Conservation (phyloP, 2,888 invertebrate genomes). For the Zygothrica quintamaculata region DNA sequence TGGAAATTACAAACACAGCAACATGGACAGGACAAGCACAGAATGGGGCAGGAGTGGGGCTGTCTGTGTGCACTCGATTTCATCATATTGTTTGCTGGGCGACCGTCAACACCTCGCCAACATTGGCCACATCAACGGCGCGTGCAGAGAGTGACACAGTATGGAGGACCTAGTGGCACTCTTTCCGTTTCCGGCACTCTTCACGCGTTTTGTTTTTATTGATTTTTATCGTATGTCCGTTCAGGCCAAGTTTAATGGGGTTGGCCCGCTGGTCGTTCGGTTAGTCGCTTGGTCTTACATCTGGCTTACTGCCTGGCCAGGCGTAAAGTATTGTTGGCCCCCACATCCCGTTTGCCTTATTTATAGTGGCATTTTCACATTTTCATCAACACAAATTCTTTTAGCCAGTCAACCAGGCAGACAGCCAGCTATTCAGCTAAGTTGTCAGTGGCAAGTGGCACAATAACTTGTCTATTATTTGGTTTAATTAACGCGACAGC, state of each 20-base stretch:
- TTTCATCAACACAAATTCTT: constrained; percentile 69
- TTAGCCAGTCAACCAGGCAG: constrained; percentile 39
- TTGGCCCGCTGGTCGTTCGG: too few species aligned
- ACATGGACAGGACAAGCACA: constrained; percentile 16
- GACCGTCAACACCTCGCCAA: constrained; percentile 25
- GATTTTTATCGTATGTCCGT: constrained; percentile 55
- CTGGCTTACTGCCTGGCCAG: constrained; percentile 42
- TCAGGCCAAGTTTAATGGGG: too few species aligned
- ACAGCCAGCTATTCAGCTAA: constrained; percentile 16
- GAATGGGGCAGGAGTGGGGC: constrained; percentile 1
- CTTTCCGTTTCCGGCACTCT: constrained; percentile 42
- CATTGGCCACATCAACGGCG: constrained; percentile 33
- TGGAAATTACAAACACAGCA: constrained; percentile 69
- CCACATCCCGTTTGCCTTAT: constrained; percentile 31
- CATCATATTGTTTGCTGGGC: constrained; percentile 41
- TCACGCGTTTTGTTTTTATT: constrained; percentile 65
- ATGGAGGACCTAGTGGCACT: constrained; percentile 8
- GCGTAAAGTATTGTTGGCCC: constrained; percentile 31
- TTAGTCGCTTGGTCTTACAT: too few species aligned
- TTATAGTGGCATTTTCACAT: constrained; percentile 64
- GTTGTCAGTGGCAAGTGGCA: constrained; percentile 40
- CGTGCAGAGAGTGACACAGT: constrained; percentile 35
- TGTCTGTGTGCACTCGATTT: constrained; percentile 40
- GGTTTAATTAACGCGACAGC: constrained; percentile 71
- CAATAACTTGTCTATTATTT: constrained; percentile 60